Base-by-base conservation (phyloP, 2,888 invertebrate genomes). In the Torymus aiolomorphi region DNA sequence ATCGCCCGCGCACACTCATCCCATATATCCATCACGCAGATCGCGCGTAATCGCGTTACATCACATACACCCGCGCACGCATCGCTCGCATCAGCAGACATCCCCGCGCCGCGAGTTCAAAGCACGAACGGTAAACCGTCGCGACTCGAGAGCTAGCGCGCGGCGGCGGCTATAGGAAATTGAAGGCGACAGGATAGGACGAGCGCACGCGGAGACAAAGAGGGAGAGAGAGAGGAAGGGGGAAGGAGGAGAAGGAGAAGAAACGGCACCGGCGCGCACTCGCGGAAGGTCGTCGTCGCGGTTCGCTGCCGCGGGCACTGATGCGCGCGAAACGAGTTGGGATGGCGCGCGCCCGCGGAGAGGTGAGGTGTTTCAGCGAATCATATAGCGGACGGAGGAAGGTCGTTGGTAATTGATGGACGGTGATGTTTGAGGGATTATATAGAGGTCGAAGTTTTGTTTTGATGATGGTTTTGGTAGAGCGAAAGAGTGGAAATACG, bases 41-140 rank as follows among this genome's bases (percentile, higher is more conserved):
- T 31, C 31, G 31, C 31, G 31, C 31, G 31, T 31, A 31, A 31
- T 31, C 31, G 4, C 31, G 4, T 31, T 31, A 31, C 31, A 31
- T 31, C 31, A 31, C 31, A 31, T 8, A 31, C 31, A 31, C 8
- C 3, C 31, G 49, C 13, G 8, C 8, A 18, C 18, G n/a, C 59
- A 31, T 8, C 70, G 42, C 54, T 31, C 70, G 18, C 8, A 11
- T 18, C 14, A 24, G 11, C 20, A 10, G 49, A 49, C 24, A 18
- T n/a, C 54, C 49, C 31, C 65, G 54, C 24, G 66, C 57, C 56
- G 14, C 65, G 63, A 73, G 77, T 57, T 69, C 52, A 78, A 74
- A 78, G 76, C 70, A 42, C 72, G 49, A 80, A 78, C 81, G 81
- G 81, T 78, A 78, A 83, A 83, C 75, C 77, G 83, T 81, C 80